phyloP scores from a whole-genome alignment of 2,113 vertebrate genomes.

The Pterocles orientalis region DNA sequence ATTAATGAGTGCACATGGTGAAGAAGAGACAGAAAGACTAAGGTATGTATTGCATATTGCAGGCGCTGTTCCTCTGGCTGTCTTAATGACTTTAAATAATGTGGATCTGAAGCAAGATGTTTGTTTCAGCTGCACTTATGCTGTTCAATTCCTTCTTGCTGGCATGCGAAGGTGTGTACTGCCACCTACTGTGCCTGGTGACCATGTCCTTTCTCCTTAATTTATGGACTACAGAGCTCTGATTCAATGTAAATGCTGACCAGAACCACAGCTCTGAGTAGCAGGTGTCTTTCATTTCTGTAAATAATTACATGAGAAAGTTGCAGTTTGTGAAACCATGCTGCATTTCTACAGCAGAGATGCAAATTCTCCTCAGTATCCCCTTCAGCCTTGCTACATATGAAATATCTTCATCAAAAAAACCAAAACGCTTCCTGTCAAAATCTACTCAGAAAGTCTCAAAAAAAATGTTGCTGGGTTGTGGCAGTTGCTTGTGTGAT shows the following conservation, averaged over 20 bases:
- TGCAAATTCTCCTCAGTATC: neutral
- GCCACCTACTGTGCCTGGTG: too few species aligned
- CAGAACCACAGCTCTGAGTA: neutral
- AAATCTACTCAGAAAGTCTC: neutral
- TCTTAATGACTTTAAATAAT: neutral
- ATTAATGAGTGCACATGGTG: neutral
- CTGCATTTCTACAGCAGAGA: neutral
- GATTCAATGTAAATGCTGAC: too few species aligned
- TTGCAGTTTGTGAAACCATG: neutral
- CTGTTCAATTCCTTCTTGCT: neutral
- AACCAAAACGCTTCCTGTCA: neutral
- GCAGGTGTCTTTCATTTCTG: neutral
- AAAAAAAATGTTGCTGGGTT: neutral
- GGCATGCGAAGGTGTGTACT: neutral
- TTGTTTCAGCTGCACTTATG: neutral
- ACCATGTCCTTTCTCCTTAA: neutral
- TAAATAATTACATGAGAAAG: neutral
- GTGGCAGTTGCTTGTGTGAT: neutral
- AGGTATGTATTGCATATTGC: neutral
- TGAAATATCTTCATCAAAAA: neutral
- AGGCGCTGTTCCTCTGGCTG: neutral
- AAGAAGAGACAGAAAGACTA: neutral
- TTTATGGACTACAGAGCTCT: neutral
- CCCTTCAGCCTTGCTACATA: neutral
- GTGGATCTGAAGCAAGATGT: neutral